phyloP scores from a whole-genome alignment of 2,113 vertebrate species.

The Picathartes gymnocephalus region DNA sequence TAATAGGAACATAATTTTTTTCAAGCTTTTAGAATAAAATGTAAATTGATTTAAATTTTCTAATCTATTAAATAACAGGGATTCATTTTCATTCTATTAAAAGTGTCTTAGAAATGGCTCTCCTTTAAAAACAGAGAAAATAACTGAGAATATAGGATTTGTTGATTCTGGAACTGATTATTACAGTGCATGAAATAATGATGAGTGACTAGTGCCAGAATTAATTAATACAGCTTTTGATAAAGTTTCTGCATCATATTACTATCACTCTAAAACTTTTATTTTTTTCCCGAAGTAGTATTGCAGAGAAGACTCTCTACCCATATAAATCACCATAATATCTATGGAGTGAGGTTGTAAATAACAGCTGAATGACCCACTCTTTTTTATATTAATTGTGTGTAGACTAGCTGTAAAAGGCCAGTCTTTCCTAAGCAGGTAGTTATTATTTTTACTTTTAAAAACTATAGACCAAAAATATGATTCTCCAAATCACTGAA shows the following conservation, averaged over 20 bases:
- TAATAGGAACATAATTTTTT: background rate
- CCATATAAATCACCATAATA: background rate
- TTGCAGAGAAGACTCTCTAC: background rate
- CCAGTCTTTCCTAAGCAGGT: background rate
- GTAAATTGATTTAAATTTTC: background rate
- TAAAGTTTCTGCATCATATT: background rate
- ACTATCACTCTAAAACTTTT: background rate
- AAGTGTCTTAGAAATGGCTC: background rate
- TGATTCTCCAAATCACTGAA: background rate
- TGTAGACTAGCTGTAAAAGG: background rate
- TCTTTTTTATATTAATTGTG: background rate
- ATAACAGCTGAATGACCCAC: background rate
- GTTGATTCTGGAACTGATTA: conserved; percentile 5
- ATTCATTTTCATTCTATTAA: background rate
- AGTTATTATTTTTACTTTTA: background rate
- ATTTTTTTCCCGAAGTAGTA: background rate
- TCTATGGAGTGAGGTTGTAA: background rate
- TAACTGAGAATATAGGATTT: background rate
- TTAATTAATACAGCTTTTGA: conserved; percentile 14
- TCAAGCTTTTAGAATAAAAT: background rate
- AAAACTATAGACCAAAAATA: background rate
- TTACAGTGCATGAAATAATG: background rate
- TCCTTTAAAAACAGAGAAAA: conserved; percentile 3
- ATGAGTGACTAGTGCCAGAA: background rate
- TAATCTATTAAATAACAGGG: background rate